phyloP scores from a whole-genome alignment of 2,888 invertebrate genomes.

The Apodemia mormo region DNA sequence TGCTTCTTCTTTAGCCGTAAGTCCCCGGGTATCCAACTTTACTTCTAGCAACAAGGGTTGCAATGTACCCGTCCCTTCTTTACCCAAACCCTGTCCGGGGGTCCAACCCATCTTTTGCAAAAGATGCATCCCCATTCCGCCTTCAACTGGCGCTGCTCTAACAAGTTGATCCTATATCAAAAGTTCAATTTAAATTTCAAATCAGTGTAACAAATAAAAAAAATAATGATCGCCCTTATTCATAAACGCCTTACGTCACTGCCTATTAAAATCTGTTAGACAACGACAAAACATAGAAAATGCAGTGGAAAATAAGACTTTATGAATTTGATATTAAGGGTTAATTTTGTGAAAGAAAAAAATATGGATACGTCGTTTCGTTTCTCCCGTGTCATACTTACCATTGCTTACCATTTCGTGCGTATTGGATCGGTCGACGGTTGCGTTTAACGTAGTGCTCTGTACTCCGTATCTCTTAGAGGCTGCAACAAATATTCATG shows the following conservation, averaged over 20 bases:
- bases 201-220: constrained; percentile 8
- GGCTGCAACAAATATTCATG: constrained; percentile 81
- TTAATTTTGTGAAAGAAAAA: constrained; percentile 17
- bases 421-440: constrained; percentile 49
- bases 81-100: constrained; percentile 97
- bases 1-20: constrained; percentile 88
- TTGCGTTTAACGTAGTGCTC: constrained; percentile 55
- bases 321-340: constrained; percentile 5
- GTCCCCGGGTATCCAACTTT: constrained; percentile 97
- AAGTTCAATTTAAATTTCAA: constrained; percentile 11
- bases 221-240: constrained; percentile 11
- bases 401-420: constrained; percentile 51
- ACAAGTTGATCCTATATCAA: constrained; percentile 91
- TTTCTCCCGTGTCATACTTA: constrained; percentile 56
- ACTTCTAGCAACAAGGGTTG: constrained; percentile 96
- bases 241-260: background rate
- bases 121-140: constrained; percentile 98
- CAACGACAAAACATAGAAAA: background rate
- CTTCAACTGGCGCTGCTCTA: constrained; percentile 93
- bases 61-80: constrained; percentile 94
- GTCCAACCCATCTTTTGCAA: constrained; percentile 99
- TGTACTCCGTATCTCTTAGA: constrained; percentile 71
- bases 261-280: background rate
- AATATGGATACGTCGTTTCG: constrained; percentile 22
- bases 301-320: constrained; percentile 9